phyloP scores from a whole-genome alignment of 2,888 invertebrate species.

The Lycocerus yunnanus region DNA sequence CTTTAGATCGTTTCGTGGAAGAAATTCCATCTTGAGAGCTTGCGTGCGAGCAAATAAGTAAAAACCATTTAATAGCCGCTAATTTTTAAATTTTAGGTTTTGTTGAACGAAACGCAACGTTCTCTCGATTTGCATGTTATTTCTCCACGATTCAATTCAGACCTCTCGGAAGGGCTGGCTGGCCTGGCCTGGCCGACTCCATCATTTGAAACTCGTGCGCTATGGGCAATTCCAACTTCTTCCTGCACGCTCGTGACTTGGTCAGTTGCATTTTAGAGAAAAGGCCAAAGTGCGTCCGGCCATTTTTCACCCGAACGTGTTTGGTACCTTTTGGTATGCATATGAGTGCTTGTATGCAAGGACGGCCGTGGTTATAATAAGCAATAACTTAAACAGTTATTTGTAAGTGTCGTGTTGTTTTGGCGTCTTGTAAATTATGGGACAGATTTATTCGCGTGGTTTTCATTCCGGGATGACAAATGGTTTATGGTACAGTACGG shows the following conservation, averaged over 20 bases:
- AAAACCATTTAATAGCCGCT: background rate
- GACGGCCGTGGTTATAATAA: constrained; percentile 48
- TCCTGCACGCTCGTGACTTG: background rate
- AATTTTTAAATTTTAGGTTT: background rate
- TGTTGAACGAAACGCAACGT: no score
- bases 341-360: constrained; percentile 32
- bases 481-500: constrained; percentile 41
- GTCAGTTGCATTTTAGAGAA: background rate
- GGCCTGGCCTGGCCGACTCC: no score
- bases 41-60: constrained; percentile 8
- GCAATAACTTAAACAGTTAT: constrained; percentile 53
- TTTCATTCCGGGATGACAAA: constrained; percentile 50
- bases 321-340: constrained; percentile 24
- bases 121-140: background rate
- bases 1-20: constrained; percentile 8
- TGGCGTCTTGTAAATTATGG: constrained; percentile 53
- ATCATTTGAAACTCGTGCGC: background rate
- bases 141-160: background rate
- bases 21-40: constrained; percentile 4
- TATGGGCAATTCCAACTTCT: background rate
- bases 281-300: background rate
- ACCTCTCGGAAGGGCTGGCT: background rate
- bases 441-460: constrained; percentile 52
- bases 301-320: constrained; percentile 7
- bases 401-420: constrained; percentile 54